Evolutionary conservation across 2,113 vertebrate genomes (phyloP), one percentile per base, ranked within the genome.

Genomic region (Microcebus lehilahytsara): DNA sequence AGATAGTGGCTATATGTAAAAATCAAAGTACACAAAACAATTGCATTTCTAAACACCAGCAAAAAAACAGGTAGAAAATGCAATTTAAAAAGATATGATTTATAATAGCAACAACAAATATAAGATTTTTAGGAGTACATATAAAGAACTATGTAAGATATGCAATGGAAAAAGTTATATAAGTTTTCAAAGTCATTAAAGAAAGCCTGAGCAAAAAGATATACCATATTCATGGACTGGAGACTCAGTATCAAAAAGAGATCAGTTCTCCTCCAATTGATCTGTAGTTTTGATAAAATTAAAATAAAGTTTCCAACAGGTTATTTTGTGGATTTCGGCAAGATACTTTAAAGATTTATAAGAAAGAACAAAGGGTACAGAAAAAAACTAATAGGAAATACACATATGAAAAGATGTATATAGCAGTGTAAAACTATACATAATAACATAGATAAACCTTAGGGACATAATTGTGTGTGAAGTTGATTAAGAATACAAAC

Each of bases 1-100:
- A 91, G 40, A 75, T 42, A 84, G 72, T 67, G 56, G 17, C 16
- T 84, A 40, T 17, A 64, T 14, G 78, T 2, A 64, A 74, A 96
- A 87, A 75, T 22, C 23, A 80, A 89, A 75, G 19, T 67, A 80
- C 46, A 85, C 46, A 95, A 86, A 89, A 37, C n/a, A 87, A 77
- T 56, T 80, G n/a, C 40, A 92, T 91, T 67, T 96, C 74, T 81
- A 67, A 96, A 91, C 23, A 91, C 9, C 37, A 91, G 69, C 40
- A 78, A 88, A 56, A 56, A 80, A 91, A 53, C 40, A 95, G 74
- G 64, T 17, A 93, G 77, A 85, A 96, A 92, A 78, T 69, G 17
- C 20, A 89, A 78, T 17, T 87, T 84, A 77, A 51, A 95, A 93
- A 89, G 60, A 19, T 49, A 46, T 22, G 7, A 85, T 56, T 97